These are phyloP conservation scores for Sternarchorhynchus goeldii DNA, from an alignment of 2,797 vertebrate genomes.

Conservation along the genomic window DNA sequence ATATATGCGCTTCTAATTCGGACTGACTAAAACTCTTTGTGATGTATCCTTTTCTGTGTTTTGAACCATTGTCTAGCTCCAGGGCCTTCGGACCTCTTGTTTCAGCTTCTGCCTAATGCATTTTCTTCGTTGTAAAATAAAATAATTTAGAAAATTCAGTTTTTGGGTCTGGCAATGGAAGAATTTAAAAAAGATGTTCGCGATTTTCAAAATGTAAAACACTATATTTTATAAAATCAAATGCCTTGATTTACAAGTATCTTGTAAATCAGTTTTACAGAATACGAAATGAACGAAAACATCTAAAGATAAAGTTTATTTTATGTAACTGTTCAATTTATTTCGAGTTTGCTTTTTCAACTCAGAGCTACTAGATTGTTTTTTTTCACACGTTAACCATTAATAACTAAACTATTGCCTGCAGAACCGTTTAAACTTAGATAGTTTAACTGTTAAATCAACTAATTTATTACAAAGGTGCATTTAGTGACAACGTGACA, in stretches of 20 bases:
- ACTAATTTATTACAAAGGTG: neutral
- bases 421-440: neutral
- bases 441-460: neutral
- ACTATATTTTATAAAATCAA: no score
- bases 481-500: neutral
- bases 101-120: conserved; percentile 61
- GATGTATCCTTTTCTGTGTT: conserved; percentile 52
- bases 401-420: no score
- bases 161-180: conserved; percentile 71
- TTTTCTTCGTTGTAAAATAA: conserved; percentile 74
- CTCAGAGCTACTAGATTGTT: no score
- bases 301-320: neutral
- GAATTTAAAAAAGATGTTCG: conserved; percentile 50
- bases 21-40: conserved; percentile 58
- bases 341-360: no score
- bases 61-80: conserved; percentile 67
- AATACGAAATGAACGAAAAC: no score
- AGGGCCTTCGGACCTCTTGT: conserved; percentile 59
- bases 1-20: conserved; percentile 73
- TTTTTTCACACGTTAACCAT: no score
- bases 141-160: conserved; percentile 65
- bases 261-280: no score
- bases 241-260: no score
- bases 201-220: no score
- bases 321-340: neutral